phyloP scores from a whole-genome alignment of 2,888 invertebrate genomes.

The Nomada ferruginata region DNA sequence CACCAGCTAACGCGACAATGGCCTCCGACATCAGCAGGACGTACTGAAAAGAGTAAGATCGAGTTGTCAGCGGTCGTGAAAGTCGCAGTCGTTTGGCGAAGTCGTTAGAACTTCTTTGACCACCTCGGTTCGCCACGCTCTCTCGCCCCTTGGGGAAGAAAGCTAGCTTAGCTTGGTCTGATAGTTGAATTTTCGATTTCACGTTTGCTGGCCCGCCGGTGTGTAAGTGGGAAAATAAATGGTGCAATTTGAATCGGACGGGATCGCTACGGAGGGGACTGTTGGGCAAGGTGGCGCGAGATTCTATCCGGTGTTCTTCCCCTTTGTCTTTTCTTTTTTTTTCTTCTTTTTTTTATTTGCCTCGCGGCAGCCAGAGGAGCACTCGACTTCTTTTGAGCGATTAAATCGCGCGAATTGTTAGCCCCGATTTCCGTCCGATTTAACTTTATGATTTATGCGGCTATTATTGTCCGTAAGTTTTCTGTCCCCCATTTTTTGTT shows the following conservation, averaged over 20 bases:
- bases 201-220: constrained; percentile 1
- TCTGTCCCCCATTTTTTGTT: background rate
- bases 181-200: constrained; percentile 55
- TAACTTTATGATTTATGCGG: background rate
- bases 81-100: constrained; percentile 46
- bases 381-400: constrained; percentile 21
- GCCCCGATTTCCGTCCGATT: background rate
- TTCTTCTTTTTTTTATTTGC: background rate
- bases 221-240: constrained; percentile 47
- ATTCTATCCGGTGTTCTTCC: background rate
- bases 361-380: constrained; percentile 13
- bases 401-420: constrained; percentile 15
- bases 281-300: constrained; percentile 30
- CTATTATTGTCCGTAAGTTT: background rate
- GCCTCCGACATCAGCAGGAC: constrained; percentile 80
- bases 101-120: constrained; percentile 66
- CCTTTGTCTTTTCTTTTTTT: background rate
- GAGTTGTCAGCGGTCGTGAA: constrained; percentile 42
- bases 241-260: constrained; percentile 49
- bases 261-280: constrained; percentile 9
- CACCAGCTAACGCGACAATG: constrained; percentile 72
- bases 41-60: constrained; percentile 74
- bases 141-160: background rate
- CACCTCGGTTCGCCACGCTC: constrained; percentile 22
- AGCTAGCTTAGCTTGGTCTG: constrained; percentile 8